Evolutionary conservation across 64 coral and sea anemone genomes (phyloP).

Genomic region (Stichodactyla helianthus): DNA sequence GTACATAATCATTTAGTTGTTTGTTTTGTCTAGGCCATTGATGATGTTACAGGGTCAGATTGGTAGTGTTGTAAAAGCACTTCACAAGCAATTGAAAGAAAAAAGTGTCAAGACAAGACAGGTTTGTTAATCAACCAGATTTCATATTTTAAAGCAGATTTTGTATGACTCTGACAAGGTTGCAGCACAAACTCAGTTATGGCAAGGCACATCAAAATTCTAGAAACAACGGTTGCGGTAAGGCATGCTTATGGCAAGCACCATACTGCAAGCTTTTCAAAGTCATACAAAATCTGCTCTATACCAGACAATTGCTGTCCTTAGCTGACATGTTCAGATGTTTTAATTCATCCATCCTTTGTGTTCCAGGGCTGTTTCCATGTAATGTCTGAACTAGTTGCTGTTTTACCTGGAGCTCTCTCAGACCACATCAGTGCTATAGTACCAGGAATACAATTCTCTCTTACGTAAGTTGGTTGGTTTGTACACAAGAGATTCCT

Average conservation of each 20-base stretch:
- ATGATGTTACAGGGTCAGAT: constrained; percentile 75
- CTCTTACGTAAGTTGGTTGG: constrained; percentile 63
- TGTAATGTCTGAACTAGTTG: constrained; percentile 88
- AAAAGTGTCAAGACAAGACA: constrained; percentile 99
- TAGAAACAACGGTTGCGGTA: no score
- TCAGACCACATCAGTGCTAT: constrained; percentile 98
- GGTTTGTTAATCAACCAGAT: constrained; percentile 23
- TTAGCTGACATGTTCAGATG: no score
- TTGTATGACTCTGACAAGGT: no score
- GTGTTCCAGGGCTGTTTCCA: constrained; percentile 88
- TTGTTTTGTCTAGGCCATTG: constrained; percentile 49
- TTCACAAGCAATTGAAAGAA: constrained; percentile 92
- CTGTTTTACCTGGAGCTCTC: constrained; percentile 79
- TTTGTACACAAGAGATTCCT: not conserved
- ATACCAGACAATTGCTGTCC: no score
- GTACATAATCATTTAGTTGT: not conserved
- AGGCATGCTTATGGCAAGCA: no score
- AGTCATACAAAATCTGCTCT: no score
- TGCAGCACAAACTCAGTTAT: no score
- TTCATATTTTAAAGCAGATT: no score
- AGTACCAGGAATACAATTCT: constrained; percentile 97
- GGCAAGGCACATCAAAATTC: no score
- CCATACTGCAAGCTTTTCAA: no score
- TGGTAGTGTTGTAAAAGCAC: constrained; percentile 81
- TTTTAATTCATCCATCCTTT: not conserved